Percentiles rank a stretch among this genome's conserved stretches.
These are phyloP conservation scores for Neopelma chrysocephalum DNA, from an alignment of 2,797 vertebrate genomes.

Conservation along the genomic window DNA sequence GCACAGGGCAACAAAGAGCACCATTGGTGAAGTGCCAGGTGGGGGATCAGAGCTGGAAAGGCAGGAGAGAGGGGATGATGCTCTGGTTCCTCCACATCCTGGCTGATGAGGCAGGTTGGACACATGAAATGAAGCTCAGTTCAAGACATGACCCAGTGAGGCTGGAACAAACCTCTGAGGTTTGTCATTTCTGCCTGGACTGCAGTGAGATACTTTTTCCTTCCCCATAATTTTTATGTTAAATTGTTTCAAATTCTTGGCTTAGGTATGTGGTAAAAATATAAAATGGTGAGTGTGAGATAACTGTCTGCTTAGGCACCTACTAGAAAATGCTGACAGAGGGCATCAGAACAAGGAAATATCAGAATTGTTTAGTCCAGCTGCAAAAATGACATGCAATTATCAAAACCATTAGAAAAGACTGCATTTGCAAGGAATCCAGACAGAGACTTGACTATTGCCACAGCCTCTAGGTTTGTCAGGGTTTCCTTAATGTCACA, in stretches of 20 bases:
- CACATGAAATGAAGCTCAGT: background rate
- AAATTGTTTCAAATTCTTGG: background rate
- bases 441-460: background rate
- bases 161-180: background rate
- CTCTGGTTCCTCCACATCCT: background rate
- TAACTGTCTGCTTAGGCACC: background rate
- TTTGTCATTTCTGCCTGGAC: background rate
- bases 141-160: background rate
- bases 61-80: background rate
- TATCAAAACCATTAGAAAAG: conserved; percentile 32
- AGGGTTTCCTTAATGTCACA: background rate
- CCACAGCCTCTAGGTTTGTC: background rate
- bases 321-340: background rate
- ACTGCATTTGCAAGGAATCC: background rate
- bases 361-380: conserved; percentile 7
- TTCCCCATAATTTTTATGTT: background rate
- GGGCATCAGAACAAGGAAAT: background rate
- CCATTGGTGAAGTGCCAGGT: background rate
- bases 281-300: background rate
- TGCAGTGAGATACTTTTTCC: background rate
- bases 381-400: conserved; percentile 26
- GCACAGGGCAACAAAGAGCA: background rate
- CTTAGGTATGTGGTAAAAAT: background rate
- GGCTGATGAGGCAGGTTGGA: background rate
- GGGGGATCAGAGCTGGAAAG: background rate